These are phyloP conservation scores for Gorsachius magnificus DNA, from an alignment of 2,797 vertebrate genomes.

Conservation along the genomic window DNA sequence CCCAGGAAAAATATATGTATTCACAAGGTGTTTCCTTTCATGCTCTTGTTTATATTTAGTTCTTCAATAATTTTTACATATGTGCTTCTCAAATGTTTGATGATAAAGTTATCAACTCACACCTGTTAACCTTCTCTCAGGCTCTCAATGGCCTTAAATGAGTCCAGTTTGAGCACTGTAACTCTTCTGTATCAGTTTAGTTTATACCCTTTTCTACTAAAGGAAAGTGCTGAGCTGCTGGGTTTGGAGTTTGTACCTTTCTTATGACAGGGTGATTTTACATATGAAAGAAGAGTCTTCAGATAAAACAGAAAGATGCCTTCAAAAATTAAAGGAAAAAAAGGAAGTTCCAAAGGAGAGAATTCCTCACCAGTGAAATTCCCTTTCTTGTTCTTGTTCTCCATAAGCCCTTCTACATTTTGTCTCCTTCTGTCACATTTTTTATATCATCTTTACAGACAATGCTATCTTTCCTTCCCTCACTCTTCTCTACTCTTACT, in stretches of 20 bases:
- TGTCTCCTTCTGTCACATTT: background rate
- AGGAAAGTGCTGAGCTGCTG: background rate
- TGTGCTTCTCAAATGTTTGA: background rate
- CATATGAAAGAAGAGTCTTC: background rate
- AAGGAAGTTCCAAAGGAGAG: too few relatives aligned
- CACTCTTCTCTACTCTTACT: background rate
- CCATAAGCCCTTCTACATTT: background rate
- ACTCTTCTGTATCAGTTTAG: background rate
- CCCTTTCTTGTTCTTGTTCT: background rate
- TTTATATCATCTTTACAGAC: background rate
- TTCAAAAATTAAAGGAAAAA: too few relatives aligned
- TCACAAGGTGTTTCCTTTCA: background rate
- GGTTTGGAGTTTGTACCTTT: background rate
- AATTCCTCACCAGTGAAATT: too few relatives aligned
- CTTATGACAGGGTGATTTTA: background rate
- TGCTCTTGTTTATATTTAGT: background rate
- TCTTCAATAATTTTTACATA: background rate
- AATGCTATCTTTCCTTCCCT: background rate
- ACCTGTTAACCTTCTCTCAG: background rate
- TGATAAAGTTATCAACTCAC: background rate
- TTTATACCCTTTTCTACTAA: background rate
- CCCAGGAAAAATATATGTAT: background rate
- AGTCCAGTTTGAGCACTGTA: background rate
- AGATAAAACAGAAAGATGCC: background rate
- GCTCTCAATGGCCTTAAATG: background rate